Conservation (phyloP, 2,797 vertebrate species). For the Uromys caudimaculatus region DNA sequence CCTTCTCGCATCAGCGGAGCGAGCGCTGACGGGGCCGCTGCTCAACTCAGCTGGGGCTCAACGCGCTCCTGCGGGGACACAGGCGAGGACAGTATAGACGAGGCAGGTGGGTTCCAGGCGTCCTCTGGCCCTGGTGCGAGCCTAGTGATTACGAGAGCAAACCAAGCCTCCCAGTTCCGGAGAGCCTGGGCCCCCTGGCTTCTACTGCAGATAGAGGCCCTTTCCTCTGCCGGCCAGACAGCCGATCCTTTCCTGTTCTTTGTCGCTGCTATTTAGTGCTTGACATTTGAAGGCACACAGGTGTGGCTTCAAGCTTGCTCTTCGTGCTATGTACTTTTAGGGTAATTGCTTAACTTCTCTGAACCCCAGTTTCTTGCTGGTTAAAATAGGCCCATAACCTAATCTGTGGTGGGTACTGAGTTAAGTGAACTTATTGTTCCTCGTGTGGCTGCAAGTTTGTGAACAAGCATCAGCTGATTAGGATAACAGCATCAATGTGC, state of each 20-base stretch:
- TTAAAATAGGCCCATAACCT: neutral
- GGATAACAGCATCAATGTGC: neutral
- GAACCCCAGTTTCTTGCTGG: neutral
- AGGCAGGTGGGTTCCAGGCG: conserved; percentile 84
- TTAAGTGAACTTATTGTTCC: no score
- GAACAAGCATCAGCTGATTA: neutral
- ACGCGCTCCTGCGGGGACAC: conserved; percentile 71
- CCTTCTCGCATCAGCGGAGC: conserved; percentile 41
- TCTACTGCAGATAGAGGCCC: neutral
- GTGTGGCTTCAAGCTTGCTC: neutral
- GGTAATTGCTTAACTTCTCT: neutral
- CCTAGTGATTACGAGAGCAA: neutral
- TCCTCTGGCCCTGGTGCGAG: neutral
- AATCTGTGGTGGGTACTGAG: neutral
- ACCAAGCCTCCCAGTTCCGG: neutral
- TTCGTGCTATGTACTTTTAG: neutral
- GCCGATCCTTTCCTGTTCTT: neutral
- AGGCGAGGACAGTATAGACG: conserved; percentile 81
- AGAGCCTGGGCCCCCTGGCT: neutral
- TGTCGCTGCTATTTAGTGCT: neutral
- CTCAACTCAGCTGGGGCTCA: conserved; percentile 70
- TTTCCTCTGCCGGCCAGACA: neutral
- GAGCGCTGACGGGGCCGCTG: neutral
- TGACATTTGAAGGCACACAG: neutral
- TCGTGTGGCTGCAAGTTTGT: neutral